Percentiles rank a stretch among this genome's conserved stretches.
These are phyloP conservation scores for Ciona savignyi DNA, from an alignment of 23 tunicate species.

Conservation along the genomic window DNA sequence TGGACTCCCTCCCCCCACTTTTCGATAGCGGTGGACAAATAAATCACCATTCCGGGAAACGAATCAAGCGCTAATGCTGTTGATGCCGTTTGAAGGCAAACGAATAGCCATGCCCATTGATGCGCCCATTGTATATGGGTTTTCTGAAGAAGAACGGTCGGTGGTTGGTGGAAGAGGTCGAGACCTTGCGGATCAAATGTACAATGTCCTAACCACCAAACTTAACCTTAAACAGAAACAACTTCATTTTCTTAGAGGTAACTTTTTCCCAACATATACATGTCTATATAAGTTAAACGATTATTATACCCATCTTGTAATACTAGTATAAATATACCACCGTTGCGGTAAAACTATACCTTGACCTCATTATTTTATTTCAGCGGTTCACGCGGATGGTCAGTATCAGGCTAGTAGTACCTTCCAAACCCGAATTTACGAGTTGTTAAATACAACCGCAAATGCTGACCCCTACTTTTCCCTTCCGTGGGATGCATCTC, in stretches of 20 bases:
- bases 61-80: neutral
- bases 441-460: neutral
- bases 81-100: neutral
- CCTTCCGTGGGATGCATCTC: constrained; percentile 3
- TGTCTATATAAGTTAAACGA: no score
- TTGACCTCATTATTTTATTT: no score
- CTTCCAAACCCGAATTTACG: neutral
- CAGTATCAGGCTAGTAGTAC: neutral
- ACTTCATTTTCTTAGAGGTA: neutral
- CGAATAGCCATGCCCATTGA: neutral
- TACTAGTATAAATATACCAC: no score
- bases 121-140: constrained; percentile 1
- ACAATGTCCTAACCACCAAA: neutral
- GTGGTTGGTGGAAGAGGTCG: neutral
- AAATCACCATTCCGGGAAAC: neutral
- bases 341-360: no score
- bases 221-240: neutral
- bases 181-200: neutral
- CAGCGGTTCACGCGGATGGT: constrained; percentile 2
- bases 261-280: no score
- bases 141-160: neutral
- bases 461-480: neutral
- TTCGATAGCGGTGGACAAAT: constrained; percentile 4
- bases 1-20: constrained; percentile 5
- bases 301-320: no score